Evolutionary conservation across 1,140 invertebrate species (phyloP).

Genomic region (Ostrea denselamellosa): DNA sequence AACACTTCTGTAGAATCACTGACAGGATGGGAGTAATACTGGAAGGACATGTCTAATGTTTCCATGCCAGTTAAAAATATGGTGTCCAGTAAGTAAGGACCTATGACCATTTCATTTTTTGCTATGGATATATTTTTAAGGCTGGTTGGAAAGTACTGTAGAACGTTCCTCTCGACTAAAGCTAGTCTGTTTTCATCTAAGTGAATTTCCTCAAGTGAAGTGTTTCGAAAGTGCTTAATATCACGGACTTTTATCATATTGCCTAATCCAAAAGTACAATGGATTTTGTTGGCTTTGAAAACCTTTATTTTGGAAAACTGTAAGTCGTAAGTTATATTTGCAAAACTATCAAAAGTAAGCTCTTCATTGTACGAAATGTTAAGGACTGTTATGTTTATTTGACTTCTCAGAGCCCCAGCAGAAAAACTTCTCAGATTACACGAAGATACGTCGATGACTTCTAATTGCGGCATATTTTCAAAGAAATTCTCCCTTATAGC

Average conservation of each 20-base stretch:
- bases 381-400: slow-evolving; percentile 5
- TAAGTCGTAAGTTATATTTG: slow-evolving; percentile 47
- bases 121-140: slow-evolving; percentile 20
- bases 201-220: slow-evolving; percentile 39
- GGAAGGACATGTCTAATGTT: not conserved
- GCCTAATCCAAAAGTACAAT: slow-evolving; percentile 40
- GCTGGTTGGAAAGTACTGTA: not conserved
- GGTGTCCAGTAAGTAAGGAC: slow-evolving; percentile 13
- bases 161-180: not conserved
- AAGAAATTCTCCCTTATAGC: not conserved
- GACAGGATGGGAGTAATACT: not conserved
- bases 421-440: slow-evolving; percentile 37
- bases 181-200: slow-evolving; percentile 48
- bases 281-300: slow-evolving; percentile 46
- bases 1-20: not conserved
- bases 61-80: not conserved
- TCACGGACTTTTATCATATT: slow-evolving; percentile 5
- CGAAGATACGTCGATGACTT: slow-evolving; percentile 36
- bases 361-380: slow-evolving; percentile 48
- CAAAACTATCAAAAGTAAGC: slow-evolving; percentile 32
- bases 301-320: slow-evolving; percentile 38
- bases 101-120: slow-evolving; percentile 42
- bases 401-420: not conserved
- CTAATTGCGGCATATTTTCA: not conserved
- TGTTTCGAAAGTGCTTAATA: slow-evolving; percentile 10